These are phyloP conservation scores for Oopsacas minuta DNA, from an alignment of 37 sponge, comb jelly and placozoan species.

Conservation along the genomic window DNA sequence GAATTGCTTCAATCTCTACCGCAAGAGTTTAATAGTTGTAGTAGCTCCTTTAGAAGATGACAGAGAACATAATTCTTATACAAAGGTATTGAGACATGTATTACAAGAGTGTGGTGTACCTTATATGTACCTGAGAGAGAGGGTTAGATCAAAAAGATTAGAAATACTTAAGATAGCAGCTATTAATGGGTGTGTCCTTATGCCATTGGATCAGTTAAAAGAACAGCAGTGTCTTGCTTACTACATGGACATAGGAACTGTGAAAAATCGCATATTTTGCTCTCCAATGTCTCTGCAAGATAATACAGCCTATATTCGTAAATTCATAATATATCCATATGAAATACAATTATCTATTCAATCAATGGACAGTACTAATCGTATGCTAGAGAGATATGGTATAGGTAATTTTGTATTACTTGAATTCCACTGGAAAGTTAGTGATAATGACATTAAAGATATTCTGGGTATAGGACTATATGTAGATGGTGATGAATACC, in stretches of 20 bases:
- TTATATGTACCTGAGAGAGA: background rate
- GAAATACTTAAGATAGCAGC: background rate
- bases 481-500: constrained; percentile 36
- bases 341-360: background rate
- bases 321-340: background rate
- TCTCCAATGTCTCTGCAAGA: background rate
- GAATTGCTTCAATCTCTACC: background rate
- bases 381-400: constrained; percentile 41
- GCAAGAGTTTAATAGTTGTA: background rate
- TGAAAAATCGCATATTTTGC: no score
- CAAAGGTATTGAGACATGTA: background rate
- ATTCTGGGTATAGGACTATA: constrained; percentile 17
- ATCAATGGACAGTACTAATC: constrained; percentile 14
- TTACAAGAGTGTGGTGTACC: background rate
- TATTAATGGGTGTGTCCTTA: background rate
- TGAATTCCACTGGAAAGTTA: constrained; percentile 25
- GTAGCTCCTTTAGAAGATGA: background rate
- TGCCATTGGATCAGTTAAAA: background rate
- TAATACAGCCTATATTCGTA: background rate
- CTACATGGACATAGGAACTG: background rate
- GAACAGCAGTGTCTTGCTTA: background rate
- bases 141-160: background rate
- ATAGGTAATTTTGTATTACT: constrained; percentile 21
- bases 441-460: background rate
- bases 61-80: background rate